Percentiles rank a stretch among this genome's conserved stretches.
These are phyloP conservation scores for Macrostomum cliftonense DNA, from an alignment of 2,888 invertebrate species.

Conservation along the genomic window DNA sequence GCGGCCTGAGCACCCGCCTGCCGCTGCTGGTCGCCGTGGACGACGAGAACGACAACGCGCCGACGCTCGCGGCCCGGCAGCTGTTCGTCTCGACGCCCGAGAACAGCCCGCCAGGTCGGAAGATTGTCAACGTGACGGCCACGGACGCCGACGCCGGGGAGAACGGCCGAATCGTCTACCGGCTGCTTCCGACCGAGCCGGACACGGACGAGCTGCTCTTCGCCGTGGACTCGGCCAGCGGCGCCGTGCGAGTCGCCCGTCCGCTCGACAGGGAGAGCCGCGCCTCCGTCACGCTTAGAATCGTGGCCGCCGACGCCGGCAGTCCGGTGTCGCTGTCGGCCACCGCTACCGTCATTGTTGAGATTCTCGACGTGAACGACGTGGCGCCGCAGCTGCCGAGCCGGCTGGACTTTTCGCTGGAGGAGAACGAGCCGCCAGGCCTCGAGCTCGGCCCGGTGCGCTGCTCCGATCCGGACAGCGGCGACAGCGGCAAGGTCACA, in stretches of 20 bases:
- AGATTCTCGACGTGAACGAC: constrained; percentile 1
- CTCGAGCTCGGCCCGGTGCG: not conserved
- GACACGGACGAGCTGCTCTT: not conserved
- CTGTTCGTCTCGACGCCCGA: not conserved
- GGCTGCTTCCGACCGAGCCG: not conserved
- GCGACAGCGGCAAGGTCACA: not conserved
- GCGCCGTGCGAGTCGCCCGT: no score
- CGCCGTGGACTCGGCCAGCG: no score
- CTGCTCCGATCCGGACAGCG: constrained; percentile 1
- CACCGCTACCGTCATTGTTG: not conserved
- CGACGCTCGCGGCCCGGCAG: no score
- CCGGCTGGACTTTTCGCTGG: not conserved
- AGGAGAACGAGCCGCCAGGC: not conserved
- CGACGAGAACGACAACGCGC: no score
- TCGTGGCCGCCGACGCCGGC: no score
- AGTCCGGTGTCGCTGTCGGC: no score
- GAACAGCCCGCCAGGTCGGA: not conserved
- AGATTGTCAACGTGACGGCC: not conserved
- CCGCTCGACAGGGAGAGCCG: no score
- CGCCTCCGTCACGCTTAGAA: no score
- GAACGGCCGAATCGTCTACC: not conserved
- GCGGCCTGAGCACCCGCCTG: not conserved
- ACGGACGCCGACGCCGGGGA: not conserved
- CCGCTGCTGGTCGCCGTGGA: no score
- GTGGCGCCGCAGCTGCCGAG: not conserved